Evolutionary conservation across 2,113 vertebrate genomes (phyloP).

Genomic region (Bubo scandiacus): DNA sequence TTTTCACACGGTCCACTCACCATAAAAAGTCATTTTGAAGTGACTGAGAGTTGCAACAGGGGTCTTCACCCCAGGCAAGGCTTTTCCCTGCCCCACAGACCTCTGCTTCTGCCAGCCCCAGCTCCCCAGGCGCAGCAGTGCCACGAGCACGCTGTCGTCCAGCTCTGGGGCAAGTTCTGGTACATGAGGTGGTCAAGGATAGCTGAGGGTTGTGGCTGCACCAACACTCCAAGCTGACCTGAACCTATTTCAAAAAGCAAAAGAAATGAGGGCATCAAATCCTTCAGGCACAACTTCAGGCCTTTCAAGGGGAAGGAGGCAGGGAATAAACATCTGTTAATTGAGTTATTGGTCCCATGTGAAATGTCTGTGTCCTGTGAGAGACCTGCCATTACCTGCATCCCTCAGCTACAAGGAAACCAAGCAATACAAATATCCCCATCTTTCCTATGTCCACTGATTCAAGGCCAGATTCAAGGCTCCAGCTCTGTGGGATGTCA

Average conservation of each 20-base stretch:
- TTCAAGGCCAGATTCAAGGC: neutral
- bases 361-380: neutral
- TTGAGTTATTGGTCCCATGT: neutral
- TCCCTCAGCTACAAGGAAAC: neutral
- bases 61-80: neutral
- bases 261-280: neutral
- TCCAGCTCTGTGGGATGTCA: accelerated
- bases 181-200: accelerated
- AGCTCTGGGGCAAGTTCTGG: neutral
- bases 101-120: accelerated
- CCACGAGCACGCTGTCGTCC: accelerated
- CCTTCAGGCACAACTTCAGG: neutral
- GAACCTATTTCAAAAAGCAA: neutral
- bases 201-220: neutral
- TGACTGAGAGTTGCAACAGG: accelerated
- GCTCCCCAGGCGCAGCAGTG: neutral
- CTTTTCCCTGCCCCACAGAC: neutral
- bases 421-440: neutral
- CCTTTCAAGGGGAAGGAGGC: neutral
- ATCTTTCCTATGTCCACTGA: neutral
- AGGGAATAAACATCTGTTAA: neutral
- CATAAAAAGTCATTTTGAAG: neutral
- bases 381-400: too few relatives aligned
- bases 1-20: neutral
- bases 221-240: neutral